Evolutionary conservation across 2,888 invertebrate genomes (phyloP).

Genomic region (Petrolisthes cinctipes): DNA sequence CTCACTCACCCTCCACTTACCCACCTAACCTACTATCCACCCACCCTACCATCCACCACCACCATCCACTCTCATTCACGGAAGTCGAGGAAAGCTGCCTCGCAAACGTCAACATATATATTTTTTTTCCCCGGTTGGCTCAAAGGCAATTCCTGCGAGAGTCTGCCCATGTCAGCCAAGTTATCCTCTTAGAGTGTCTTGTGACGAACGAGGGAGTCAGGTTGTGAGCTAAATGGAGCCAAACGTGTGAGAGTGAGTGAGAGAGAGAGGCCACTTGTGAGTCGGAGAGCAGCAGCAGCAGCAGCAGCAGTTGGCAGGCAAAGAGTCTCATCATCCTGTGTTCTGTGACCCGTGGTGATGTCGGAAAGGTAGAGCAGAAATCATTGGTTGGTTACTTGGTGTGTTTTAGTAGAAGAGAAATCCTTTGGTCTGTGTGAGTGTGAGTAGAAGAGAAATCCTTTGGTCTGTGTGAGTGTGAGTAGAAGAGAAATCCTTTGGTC

Average conservation of each 20-base stretch:
- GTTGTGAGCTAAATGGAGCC: no score
- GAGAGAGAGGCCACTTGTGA: neutral
- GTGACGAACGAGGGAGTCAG: neutral
- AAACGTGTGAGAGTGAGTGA: no score
- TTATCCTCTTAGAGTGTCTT: neutral
- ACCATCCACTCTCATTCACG: neutral
- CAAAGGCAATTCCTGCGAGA: neutral
- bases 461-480: no score
- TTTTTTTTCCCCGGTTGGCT: neutral
- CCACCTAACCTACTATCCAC: neutral
- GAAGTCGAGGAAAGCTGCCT: neutral
- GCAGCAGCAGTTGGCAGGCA: no score
- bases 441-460: no score
- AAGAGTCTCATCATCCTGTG: no score
- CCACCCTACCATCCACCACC: neutral
- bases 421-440: no score
- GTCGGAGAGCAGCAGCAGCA: neutral
- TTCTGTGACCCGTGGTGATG: no score
- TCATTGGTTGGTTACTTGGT: no score
- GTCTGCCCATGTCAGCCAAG: neutral
- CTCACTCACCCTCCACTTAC: neutral
- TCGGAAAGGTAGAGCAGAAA: no score
- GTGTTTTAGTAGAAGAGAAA: no score
- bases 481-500: no score
- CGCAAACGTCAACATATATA: neutral